Percentiles rank a stretch among this genome's conserved stretches.
phyloP scores from a whole-genome alignment of 2,888 invertebrate species.

The Scaptomyza polygonia region DNA sequence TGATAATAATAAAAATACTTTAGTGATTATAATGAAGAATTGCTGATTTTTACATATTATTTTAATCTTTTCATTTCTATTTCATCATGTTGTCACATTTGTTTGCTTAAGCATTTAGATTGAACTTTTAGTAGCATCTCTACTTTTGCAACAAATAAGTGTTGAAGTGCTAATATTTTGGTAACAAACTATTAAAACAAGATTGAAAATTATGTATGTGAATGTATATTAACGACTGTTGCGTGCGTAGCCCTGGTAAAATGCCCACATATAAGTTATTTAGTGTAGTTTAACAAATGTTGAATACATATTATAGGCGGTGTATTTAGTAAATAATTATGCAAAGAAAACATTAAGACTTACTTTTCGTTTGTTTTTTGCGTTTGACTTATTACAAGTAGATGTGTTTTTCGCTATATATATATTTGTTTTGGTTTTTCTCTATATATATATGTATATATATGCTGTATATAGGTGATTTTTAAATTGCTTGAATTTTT shows the following conservation, averaged over 20 bases:
- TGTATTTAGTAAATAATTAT: conserved; percentile 57
- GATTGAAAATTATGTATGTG: neutral
- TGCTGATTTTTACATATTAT: no score
- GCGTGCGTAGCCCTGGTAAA: conserved; percentile 6
- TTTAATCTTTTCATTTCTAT: no score
- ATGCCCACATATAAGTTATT: conserved; percentile 1
- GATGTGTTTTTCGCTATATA: conserved; percentile 40
- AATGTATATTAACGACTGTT: neutral
- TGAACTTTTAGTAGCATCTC: neutral
- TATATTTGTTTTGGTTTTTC: conserved; percentile 34
- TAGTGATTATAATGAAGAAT: no score
- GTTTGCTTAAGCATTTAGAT: neutral
- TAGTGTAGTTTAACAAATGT: conserved; percentile 14
- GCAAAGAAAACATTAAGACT: conserved; percentile 71
- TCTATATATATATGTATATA: conserved; percentile 51
- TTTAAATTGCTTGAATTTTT: conserved; percentile 59
- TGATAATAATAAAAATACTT: no score
- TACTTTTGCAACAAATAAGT: neutral
- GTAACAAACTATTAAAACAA: neutral
- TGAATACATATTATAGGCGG: conserved; percentile 27
- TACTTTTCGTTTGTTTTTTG: conserved; percentile 76
- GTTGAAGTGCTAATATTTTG: conserved; percentile 1
- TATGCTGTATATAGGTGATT: conserved; percentile 54
- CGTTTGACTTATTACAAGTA: conserved; percentile 65
- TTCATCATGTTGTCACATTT: neutral